A percentile compares a stretch with the other conserved stretches of the same genome.
phyloP scores from a whole-genome alignment of 23 tunicate genomes.

The Clavelina lepadiformis region DNA sequence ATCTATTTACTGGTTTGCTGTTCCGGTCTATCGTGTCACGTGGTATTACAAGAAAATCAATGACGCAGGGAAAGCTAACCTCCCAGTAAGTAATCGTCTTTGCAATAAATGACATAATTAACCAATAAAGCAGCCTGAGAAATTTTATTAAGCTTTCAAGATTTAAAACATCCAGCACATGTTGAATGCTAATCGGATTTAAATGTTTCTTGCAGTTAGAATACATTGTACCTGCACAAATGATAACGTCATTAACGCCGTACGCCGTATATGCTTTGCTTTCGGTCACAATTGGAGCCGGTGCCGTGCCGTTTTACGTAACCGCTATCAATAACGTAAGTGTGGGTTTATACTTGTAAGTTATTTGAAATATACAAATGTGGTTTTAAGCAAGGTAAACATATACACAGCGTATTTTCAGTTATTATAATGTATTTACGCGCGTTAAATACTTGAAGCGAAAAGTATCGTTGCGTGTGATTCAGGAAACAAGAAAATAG shows the following conservation, averaged over 20 bases:
- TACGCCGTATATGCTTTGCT: slow-evolving; percentile 58
- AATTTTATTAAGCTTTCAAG: neutral
- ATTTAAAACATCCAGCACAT: neutral
- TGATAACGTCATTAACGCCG: slow-evolving; percentile 53
- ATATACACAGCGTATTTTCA: too few species aligned
- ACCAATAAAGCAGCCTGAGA: neutral
- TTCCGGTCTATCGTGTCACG: slow-evolving; percentile 49
- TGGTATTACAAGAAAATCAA: slow-evolving; percentile 24
- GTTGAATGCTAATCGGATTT: neutral
- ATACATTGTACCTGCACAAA: slow-evolving; percentile 52
- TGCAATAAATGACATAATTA: too few species aligned
- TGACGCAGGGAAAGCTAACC: slow-evolving; percentile 9
- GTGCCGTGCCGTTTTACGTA: slow-evolving; percentile 19
- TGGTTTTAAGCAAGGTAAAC: too few species aligned
- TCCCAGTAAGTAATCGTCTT: slow-evolving; percentile 15
- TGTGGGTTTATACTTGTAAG: too few species aligned
- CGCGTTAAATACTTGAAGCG: too few species aligned
- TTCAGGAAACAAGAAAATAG: too few species aligned
- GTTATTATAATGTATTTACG: too few species aligned
- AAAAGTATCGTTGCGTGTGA: neutral
- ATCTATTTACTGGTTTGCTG: slow-evolving; percentile 46
- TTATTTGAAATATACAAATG: too few species aligned
- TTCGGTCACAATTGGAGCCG: slow-evolving; percentile 35
- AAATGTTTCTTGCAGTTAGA: slow-evolving; percentile 23
- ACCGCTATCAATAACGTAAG: slow-evolving; percentile 79